Evolutionary conservation across 2,113 vertebrate genomes (phyloP).

Genomic region (Ploceus nigricollis): DNA sequence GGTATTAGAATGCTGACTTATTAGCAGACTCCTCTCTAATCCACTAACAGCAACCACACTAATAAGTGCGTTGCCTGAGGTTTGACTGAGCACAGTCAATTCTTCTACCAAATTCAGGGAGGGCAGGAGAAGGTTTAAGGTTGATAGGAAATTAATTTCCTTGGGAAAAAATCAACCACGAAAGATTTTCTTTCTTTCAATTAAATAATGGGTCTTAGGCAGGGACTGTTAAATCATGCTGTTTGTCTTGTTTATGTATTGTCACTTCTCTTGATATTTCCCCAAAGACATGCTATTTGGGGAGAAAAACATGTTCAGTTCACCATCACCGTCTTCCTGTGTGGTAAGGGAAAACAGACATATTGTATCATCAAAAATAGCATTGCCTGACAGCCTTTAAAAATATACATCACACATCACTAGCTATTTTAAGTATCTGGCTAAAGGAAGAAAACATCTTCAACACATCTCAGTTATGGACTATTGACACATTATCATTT

Average conservation of each 20-base stretch:
- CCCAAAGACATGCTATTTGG: not conserved
- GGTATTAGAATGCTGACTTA: not conserved
- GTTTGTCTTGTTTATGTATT: not conserved
- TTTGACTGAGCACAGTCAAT: not conserved
- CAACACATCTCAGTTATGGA: not conserved
- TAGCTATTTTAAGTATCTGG: slow-evolving; percentile 28
- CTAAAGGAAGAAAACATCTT: slow-evolving; percentile 18
- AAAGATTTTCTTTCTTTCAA: not conserved
- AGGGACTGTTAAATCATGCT: not conserved
- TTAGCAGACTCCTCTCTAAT: not conserved
- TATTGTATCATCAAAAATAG: slow-evolving; percentile 7
- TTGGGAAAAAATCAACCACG: not conserved
- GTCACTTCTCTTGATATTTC: not conserved
- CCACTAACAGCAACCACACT: not conserved
- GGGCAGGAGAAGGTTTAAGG: not conserved
- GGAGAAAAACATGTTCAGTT: not conserved
- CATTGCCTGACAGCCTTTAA: slow-evolving; percentile 18
- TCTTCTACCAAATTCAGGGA: not conserved
- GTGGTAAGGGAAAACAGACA: slow-evolving; percentile 4
- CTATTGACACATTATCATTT: not conserved
- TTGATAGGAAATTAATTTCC: not conserved
- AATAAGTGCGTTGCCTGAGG: not conserved
- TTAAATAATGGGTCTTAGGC: not conserved
- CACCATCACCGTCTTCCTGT: not conserved
- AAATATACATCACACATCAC: not conserved